Evolutionary conservation across 2,888 invertebrate genomes (phyloP).

Genomic region (Plemyria rubiginata): DNA sequence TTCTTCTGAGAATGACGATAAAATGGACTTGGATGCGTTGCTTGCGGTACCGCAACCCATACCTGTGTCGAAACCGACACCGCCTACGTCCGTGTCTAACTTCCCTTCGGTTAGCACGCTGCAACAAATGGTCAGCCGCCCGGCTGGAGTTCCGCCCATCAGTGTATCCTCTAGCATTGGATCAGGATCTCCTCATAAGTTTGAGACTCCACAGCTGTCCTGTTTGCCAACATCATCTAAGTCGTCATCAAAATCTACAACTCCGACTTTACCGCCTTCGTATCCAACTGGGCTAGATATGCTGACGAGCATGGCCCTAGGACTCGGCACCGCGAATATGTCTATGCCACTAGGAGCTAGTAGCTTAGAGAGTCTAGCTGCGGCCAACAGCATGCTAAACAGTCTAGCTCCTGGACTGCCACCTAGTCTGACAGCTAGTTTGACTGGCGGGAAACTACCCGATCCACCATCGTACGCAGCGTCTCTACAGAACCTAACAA

Average conservation of each 20-base stretch:
- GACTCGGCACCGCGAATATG: conserved; percentile 74
- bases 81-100: conserved; percentile 68
- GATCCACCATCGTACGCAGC: conserved; percentile 80
- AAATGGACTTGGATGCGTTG: conserved; percentile 86
- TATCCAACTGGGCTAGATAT: conserved; percentile 80
- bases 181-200: conserved; percentile 82
- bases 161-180: conserved; percentile 77
- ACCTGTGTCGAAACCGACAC: conserved; percentile 74
- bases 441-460: conserved; percentile 72
- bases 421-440: conserved; percentile 72
- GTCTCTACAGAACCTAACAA: conserved; percentile 74
- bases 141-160: conserved; percentile 79
- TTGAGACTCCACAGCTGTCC: conserved; percentile 84
- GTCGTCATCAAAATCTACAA: conserved; percentile 83
- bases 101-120: conserved; percentile 80
- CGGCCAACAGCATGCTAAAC: conserved; percentile 78
- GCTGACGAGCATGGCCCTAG: conserved; percentile 81
- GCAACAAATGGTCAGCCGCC: conserved; percentile 82
- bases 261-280: conserved; percentile 79
- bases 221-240: conserved; percentile 85
- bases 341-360: conserved; percentile 72
- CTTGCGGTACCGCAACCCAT: conserved; percentile 85
- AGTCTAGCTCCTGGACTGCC: conserved; percentile 73
- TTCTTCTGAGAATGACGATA: conserved; percentile 87
- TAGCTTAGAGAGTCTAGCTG: conserved; percentile 78